A percentile compares a stretch with the other conserved stretches of the same genome.
These are phyloP conservation scores for Passer montanus DNA, from an alignment of 2,113 vertebrate genomes.

Conservation along the genomic window DNA sequence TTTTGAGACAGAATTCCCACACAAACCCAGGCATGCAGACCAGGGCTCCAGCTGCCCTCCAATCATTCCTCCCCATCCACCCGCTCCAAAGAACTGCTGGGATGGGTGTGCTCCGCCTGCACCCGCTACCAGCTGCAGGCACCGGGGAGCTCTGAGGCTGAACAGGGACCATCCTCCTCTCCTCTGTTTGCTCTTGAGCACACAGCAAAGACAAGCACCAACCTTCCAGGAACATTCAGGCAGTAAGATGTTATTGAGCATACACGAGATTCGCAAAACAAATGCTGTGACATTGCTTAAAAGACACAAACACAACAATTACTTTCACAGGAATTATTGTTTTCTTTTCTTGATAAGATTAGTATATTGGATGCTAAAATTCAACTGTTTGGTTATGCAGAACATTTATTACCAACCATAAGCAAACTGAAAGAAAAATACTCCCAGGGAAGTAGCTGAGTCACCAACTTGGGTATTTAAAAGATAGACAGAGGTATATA, in stretches of 20 bases:
- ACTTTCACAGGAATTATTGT: neutral
- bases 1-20: neutral
- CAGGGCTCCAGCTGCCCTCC: neutral
- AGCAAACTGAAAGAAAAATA: neutral
- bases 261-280: neutral
- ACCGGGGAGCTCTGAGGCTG: fast-evolving
- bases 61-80: neutral
- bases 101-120: neutral
- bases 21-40: fast-evolving
- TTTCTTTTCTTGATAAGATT: neutral
- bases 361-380: neutral
- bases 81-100: fast-evolving
- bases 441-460: neutral
- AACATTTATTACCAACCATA: neutral
- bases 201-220: neutral
- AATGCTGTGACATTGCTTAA: neutral
- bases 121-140: fast-evolving
- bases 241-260: neutral
- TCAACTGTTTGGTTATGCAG: neutral
- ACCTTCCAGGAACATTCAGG: neutral
- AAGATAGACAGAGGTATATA: neutral
- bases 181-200: fast-evolving
- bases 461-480: neutral
- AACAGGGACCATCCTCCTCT: neutral
- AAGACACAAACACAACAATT: neutral